A percentile compares a stretch with the other conserved stretches of the same genome.
These are phyloP conservation scores for Eristalis arbustorum DNA, from an alignment of 2,888 invertebrate genomes.

Conservation along the genomic window DNA sequence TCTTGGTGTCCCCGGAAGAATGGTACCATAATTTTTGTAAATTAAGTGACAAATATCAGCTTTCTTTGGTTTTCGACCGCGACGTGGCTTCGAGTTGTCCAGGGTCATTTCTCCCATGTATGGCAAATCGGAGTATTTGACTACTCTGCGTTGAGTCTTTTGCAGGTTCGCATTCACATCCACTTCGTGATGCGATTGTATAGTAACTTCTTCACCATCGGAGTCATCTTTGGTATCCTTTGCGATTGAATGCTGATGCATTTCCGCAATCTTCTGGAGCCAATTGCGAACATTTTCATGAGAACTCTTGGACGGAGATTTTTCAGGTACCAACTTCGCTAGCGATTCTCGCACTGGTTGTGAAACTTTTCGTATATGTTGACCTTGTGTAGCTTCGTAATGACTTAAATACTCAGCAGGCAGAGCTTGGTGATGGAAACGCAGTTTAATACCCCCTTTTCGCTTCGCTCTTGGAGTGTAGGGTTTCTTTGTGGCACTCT, in stretches of 20 bases:
- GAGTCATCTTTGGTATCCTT: slow-evolving; percentile 60
- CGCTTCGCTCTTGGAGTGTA: slow-evolving; percentile 55
- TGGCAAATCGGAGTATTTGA: slow-evolving; percentile 91
- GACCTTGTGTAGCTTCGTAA: slow-evolving; percentile 87
- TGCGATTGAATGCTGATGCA: slow-evolving; percentile 81
- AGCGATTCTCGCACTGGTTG: slow-evolving; percentile 77
- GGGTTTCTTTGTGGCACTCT: slow-evolving; percentile 46
- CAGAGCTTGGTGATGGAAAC: slow-evolving; percentile 90
- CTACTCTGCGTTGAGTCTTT: slow-evolving; percentile 77
- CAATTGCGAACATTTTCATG: slow-evolving; percentile 87
- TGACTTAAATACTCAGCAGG: slow-evolving; percentile 90
- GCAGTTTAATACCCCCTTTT: slow-evolving; percentile 85
- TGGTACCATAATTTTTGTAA: slow-evolving; percentile 94
- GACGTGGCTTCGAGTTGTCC: slow-evolving; percentile 91
- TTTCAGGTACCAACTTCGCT: slow-evolving; percentile 79
- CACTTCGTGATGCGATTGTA: slow-evolving; percentile 72
- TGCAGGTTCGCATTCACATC: slow-evolving; percentile 74
- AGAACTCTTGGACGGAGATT: slow-evolving; percentile 79
- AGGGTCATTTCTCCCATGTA: slow-evolving; percentile 96
- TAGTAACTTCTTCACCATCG: slow-evolving; percentile 71
- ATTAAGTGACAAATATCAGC: slow-evolving; percentile 95
- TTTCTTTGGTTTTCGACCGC: slow-evolving; percentile 94
- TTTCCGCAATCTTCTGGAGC: slow-evolving; percentile 88
- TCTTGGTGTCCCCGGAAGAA: slow-evolving; percentile 88
- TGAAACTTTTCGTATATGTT: slow-evolving; percentile 77